These are phyloP conservation scores for Apodemia zela DNA, from an alignment of 2,888 invertebrate genomes.

Conservation along the genomic window DNA sequence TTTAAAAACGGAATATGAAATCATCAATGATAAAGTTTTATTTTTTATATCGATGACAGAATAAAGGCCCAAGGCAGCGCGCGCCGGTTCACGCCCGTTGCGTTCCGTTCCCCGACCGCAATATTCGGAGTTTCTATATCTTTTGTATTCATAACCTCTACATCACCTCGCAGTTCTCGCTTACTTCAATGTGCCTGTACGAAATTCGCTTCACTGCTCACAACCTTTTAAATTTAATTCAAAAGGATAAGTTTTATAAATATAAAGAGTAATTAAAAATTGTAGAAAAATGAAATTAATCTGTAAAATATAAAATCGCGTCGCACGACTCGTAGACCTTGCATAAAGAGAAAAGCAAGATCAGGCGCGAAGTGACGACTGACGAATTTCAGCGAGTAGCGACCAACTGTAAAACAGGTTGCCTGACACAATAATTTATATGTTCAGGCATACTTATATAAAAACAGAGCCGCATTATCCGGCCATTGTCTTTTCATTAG, in stretches of 20 bases:
- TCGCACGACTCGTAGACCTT: too few relatives aligned
- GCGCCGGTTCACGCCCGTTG: slow-evolving; percentile 49
- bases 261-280: not conserved
- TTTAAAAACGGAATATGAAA: not conserved
- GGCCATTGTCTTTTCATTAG: too few relatives aligned
- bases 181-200: slow-evolving; percentile 37
- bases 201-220: slow-evolving; percentile 46
- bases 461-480: too few relatives aligned
- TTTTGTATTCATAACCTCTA: slow-evolving; percentile 67
- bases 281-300: too few relatives aligned
- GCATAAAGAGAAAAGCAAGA: too few relatives aligned
- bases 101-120: slow-evolving; percentile 64
- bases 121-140: slow-evolving; percentile 52
- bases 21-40: not conserved
- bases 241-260: slow-evolving; percentile 10
- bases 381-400: too few relatives aligned
- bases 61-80: slow-evolving; percentile 44
- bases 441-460: too few relatives aligned
- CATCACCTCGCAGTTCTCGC: slow-evolving; percentile 50
- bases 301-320: too few relatives aligned
- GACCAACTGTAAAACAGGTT: too few relatives aligned
- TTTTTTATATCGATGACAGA: slow-evolving; percentile 36
- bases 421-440: too few relatives aligned
- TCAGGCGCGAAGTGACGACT: too few relatives aligned
- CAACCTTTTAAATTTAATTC: slow-evolving; percentile 39